A percentile compares a stretch with the other conserved stretches of the same genome.
Evolutionary conservation across 2,888 invertebrate genomes (phyloP).

Genomic region (Deilephila porcellus): DNA sequence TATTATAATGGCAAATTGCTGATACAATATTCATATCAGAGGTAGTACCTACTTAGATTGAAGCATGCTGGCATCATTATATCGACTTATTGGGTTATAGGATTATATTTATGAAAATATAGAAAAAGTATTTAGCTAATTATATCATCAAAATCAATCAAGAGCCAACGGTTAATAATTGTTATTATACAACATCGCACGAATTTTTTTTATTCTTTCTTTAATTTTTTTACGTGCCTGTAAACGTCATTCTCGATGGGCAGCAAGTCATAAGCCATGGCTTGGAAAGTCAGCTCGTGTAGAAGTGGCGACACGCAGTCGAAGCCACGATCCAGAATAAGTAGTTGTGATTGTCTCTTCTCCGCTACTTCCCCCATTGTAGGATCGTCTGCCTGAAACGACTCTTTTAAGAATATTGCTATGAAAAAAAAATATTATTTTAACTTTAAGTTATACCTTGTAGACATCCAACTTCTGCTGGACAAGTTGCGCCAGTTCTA

Average conservation of each 20-base stretch:
- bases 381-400: slow-evolving; percentile 96
- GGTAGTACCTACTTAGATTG: too few species aligned
- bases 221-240: slow-evolving; percentile 84
- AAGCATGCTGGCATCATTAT: too few species aligned
- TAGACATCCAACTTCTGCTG: slow-evolving; percentile 99
- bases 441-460: slow-evolving; percentile 82
- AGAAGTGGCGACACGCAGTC: slow-evolving; percentile 98
- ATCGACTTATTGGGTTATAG: too few species aligned
- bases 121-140: too few species aligned
- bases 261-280: slow-evolving; percentile 99
- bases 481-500: slow-evolving; percentile 98
- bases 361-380: slow-evolving; percentile 99
- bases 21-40: too few species aligned
- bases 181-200: too few species aligned
- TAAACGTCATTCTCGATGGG: slow-evolving; percentile 99
- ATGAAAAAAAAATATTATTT: neutral
- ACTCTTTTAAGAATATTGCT: too few species aligned
- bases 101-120: too few species aligned
- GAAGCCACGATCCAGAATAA: slow-evolving; percentile 98
- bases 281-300: slow-evolving; percentile 98
- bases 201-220: too few species aligned
- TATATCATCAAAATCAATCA: too few species aligned
- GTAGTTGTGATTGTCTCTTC: slow-evolving; percentile 97
- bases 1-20: too few species aligned
- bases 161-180: too few species aligned